These are phyloP conservation scores for Lophura nycthemera DNA, from an alignment of 2,113 vertebrate genomes.

Conservation along the genomic window DNA sequence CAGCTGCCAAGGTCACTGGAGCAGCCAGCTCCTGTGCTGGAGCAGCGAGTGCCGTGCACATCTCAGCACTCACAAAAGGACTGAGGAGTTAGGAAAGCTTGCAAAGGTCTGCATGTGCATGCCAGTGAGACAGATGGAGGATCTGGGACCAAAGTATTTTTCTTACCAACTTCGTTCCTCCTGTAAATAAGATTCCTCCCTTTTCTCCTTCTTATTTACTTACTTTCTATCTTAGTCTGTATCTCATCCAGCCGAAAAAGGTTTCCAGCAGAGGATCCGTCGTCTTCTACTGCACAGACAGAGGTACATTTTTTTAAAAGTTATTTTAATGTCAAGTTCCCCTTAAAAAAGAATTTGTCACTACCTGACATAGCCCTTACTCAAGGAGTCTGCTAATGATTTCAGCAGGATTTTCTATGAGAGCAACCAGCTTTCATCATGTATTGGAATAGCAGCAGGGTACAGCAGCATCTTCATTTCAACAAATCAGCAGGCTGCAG, in stretches of 20 bases:
- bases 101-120: background rate
- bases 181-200: background rate
- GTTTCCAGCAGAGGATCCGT: background rate
- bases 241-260: background rate
- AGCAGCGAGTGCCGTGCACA: background rate
- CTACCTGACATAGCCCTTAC: slow-evolving; percentile 9
- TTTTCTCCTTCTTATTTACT: background rate
- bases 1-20: slow-evolving; percentile 61
- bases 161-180: background rate
- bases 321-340: slow-evolving; percentile 24
- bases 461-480: slow-evolving; percentile 30
- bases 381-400: slow-evolving; percentile 32
- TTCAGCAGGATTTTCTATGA: slow-evolving; percentile 4
- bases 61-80: background rate
- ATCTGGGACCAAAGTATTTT: background rate
- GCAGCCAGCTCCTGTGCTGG: slow-evolving; percentile 37
- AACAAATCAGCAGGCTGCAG: background rate
- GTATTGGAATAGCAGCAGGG: background rate
- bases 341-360: slow-evolving; percentile 23
- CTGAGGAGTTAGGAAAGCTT: background rate
- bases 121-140: background rate
- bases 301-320: background rate
- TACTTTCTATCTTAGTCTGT: background rate
- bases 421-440: slow-evolving; percentile 5
- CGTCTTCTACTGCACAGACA: background rate